phyloP scores from a whole-genome alignment of 2,797 vertebrate genomes.

The Pteropus rufus region DNA sequence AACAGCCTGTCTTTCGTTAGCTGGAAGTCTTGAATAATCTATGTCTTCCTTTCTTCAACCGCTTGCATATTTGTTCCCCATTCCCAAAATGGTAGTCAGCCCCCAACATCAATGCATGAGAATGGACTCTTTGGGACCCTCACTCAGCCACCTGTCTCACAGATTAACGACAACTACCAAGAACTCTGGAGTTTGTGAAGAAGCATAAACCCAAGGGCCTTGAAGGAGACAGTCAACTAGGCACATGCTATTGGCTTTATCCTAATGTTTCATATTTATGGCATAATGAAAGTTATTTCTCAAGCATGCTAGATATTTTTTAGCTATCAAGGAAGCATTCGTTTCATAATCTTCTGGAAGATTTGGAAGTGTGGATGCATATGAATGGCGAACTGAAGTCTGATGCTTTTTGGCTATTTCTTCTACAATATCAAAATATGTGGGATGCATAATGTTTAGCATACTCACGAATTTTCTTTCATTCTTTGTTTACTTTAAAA shows the following conservation, averaged over 20 bases:
- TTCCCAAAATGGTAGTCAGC: background rate
- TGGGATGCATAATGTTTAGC: background rate
- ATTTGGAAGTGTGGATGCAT: background rate
- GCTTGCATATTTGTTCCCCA: background rate
- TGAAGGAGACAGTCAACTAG: background rate
- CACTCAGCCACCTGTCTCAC: rapidly evolving
- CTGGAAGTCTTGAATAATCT: background rate
- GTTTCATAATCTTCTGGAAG: background rate
- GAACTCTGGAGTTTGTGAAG: background rate
- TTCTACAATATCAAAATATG: background rate
- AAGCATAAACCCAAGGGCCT: background rate
- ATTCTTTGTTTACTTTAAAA: background rate
- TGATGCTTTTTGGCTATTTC: background rate
- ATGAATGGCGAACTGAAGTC: background rate
- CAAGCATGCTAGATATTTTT: background rate
- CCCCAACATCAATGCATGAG: background rate
- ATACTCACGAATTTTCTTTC: background rate
- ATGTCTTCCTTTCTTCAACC: background rate
- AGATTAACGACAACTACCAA: background rate
- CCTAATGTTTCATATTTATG: background rate
- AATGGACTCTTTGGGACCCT: background rate
- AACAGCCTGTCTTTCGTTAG: background rate
- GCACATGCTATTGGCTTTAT: background rate
- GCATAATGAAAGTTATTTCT: background rate
- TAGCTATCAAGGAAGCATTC: background rate